A percentile compares a stretch with the other conserved stretches of the same genome.
phyloP scores from a whole-genome alignment of 2,113 vertebrate species.

The Gavia stellata region DNA sequence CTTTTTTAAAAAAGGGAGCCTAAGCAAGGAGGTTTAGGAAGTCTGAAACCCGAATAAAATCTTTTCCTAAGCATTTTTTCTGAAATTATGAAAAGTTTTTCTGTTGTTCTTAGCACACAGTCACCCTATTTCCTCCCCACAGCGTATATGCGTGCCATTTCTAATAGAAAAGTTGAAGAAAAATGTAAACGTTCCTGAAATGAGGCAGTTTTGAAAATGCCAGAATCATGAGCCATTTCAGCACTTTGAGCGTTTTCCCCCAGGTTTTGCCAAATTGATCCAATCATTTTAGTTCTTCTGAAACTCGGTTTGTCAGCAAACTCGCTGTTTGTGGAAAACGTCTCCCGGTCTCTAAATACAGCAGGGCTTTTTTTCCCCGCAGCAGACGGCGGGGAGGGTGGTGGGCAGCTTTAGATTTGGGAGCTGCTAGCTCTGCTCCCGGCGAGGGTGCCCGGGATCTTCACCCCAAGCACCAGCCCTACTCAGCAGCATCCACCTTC shows the following conservation, averaged over 20 bases:
- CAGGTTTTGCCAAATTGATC: constrained; percentile 57
- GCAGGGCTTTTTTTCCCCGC: background rate
- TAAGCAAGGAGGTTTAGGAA: background rate
- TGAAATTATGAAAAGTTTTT: background rate
- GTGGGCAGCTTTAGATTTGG: background rate
- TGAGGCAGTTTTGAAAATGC: constrained; percentile 50
- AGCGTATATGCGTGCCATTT: background rate
- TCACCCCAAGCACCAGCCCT: background rate
- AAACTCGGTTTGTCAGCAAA: constrained; percentile 36
- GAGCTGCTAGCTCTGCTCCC: background rate
- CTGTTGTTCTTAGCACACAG: background rate
- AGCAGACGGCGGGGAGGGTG: fast-evolving
- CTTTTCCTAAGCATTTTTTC: background rate
- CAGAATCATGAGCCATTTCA: constrained; percentile 57
- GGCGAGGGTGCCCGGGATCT: background rate
- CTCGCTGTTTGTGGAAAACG: background rate
- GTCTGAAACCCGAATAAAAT: background rate
- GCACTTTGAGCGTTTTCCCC: constrained; percentile 36
- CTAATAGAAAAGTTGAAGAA: background rate
- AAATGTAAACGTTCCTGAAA: constrained; percentile 12
- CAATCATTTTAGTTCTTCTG: constrained; percentile 57
- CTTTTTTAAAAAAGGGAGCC: background rate
- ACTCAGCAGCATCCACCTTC: background rate
- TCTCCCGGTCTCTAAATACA: background rate
- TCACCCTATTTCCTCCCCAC: background rate